These are phyloP conservation scores for Lamellibrachia columna DNA, from an alignment of 2,888 invertebrate genomes.

Conservation along the genomic window DNA sequence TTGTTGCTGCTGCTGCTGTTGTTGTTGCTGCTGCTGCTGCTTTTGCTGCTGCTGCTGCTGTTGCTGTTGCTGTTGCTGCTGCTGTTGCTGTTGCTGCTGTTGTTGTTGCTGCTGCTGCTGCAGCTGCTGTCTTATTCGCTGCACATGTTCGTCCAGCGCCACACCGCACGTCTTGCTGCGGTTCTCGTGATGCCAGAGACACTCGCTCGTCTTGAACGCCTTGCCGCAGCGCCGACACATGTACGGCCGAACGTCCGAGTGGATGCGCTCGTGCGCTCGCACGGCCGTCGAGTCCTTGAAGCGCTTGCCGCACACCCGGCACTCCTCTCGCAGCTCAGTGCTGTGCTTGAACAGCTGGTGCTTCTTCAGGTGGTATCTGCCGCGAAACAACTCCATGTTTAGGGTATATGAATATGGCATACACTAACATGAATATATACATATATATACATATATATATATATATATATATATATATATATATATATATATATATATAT, in stretches of 20 bases:
- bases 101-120: neutral
- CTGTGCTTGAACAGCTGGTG: constrained; percentile 46
- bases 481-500: neutral
- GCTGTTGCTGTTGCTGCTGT: neutral
- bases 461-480: neutral
- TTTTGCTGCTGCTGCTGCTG: neutral
- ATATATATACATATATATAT: neutral
- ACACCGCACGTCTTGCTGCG: constrained; percentile 46
- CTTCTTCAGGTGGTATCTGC: constrained; percentile 45
- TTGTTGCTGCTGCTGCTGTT: neutral
- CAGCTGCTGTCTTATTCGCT: neutral
- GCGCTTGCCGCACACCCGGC: constrained; percentile 44
- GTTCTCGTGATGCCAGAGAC: constrained; percentile 49
- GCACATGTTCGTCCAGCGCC: constrained; percentile 31
- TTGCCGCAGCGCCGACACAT: constrained; percentile 42
- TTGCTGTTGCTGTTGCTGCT: neutral
- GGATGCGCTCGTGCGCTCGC: constrained; percentile 47
- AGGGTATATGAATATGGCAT: neutral
- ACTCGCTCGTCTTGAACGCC: constrained; percentile 47
- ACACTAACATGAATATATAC: neutral
- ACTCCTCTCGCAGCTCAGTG: constrained; percentile 43
- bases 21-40: neutral
- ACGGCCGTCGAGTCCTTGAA: constrained; percentile 48
- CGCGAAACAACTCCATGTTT: neutral
- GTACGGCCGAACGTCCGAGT: constrained; percentile 45